phyloP scores from a whole-genome alignment of 1,140 invertebrate species.

The Megalonaias nervosa region DNA sequence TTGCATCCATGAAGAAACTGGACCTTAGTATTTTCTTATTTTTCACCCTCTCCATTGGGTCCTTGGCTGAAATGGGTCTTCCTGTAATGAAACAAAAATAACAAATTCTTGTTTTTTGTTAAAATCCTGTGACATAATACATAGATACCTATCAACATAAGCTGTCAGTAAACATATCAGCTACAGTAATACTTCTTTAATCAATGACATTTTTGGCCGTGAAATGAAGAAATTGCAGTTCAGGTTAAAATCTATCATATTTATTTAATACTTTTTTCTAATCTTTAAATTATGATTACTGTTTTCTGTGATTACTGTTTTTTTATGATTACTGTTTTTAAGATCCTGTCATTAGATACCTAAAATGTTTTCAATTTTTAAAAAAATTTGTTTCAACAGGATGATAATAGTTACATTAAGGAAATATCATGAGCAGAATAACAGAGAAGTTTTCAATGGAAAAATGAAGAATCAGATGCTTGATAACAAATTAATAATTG shows the following conservation, averaged over 20 bases:
- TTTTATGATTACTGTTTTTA: too few species aligned
- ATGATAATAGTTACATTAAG: too few species aligned
- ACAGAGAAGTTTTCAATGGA: too few species aligned
- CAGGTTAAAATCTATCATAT: neutral
- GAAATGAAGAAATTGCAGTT: neutral
- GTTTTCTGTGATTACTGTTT: too few species aligned
- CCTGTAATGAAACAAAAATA: slow-evolving; percentile 17
- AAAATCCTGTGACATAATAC: neutral
- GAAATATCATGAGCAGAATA: too few species aligned
- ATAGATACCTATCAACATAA: neutral
- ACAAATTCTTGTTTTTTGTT: neutral
- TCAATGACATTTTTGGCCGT: neutral
- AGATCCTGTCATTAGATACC: too few species aligned
- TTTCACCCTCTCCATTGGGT: slow-evolving; percentile 62
- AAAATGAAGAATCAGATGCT: too few species aligned
- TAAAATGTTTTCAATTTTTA: too few species aligned
- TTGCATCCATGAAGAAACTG: slow-evolving; percentile 63
- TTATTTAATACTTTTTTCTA: too few species aligned
- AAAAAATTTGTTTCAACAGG: too few species aligned
- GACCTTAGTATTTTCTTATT: slow-evolving; percentile 42
- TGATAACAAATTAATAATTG: too few species aligned
- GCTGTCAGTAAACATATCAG: neutral
- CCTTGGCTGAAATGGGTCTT: slow-evolving; percentile 57
- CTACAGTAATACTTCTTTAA: neutral
- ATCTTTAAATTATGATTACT: too few species aligned